Percentiles rank a stretch among this genome's conserved stretches.
Evolutionary conservation across 1,140 invertebrate species (phyloP).

Genomic region (Arion vulgaris): DNA sequence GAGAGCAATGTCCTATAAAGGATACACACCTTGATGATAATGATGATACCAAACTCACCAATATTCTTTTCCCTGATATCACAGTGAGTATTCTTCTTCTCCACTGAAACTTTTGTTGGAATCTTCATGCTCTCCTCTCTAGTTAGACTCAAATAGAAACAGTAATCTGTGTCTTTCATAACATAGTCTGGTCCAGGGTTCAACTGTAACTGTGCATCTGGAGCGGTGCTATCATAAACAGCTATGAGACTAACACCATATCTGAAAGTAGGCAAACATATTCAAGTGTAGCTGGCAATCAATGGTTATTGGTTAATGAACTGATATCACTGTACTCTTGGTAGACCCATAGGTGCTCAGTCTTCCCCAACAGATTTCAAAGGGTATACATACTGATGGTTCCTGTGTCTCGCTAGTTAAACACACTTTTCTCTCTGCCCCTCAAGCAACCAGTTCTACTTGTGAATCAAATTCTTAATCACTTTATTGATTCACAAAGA

Average conservation of each 20-base stretch:
- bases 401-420: no score
- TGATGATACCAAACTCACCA: constrained; percentile 37
- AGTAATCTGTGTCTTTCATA: constrained; percentile 90
- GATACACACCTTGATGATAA: no score
- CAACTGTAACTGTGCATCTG: constrained; percentile 88
- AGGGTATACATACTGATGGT: no score
- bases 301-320: no score
- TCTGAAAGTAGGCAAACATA: constrained; percentile 72
- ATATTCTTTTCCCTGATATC: constrained; percentile 40
- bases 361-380: no score
- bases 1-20: no score
- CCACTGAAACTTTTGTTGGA: constrained; percentile 48
- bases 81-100: not conserved
- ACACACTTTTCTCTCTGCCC: no score
- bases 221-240: constrained; percentile 87
- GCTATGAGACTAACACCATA: constrained; percentile 95
- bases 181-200: constrained; percentile 96
- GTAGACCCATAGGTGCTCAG: no score
- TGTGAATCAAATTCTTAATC: no score
- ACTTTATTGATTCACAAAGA: not conserved
- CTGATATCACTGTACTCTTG: no score
- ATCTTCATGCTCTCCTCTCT: constrained; percentile 79
- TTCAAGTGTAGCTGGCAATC: no score
- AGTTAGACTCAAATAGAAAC: constrained; percentile 98
- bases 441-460: no score